phyloP scores from a whole-genome alignment of 2,888 invertebrate species.

The Leptothorax acervorum region DNA sequence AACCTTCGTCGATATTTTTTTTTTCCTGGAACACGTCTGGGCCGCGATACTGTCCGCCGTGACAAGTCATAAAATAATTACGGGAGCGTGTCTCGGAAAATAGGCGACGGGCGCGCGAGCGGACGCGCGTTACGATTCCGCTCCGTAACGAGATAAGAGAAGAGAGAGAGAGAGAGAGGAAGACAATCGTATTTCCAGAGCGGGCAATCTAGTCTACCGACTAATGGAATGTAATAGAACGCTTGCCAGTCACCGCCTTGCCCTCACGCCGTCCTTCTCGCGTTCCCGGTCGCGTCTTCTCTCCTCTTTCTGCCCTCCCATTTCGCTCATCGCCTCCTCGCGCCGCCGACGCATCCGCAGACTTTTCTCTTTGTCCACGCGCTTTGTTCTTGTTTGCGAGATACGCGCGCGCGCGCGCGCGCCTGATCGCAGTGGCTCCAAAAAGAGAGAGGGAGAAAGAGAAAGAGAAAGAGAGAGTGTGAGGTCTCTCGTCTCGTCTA shows the following conservation, averaged over 20 bases:
- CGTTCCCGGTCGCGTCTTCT: not conserved
- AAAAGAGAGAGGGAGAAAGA: not conserved
- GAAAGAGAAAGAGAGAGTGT: conserved; percentile 9
- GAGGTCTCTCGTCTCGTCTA: conserved; percentile 59
- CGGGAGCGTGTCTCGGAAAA: conserved; percentile 10
- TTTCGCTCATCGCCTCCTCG: conserved; percentile 21
- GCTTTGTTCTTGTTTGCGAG: conserved; percentile 63
- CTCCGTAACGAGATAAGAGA: not conserved
- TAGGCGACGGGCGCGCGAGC: conserved; percentile 5
- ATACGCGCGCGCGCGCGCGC: conserved; percentile 61
- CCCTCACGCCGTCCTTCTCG: not conserved
- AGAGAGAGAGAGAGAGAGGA: not conserved
- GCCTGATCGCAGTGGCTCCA: conserved; percentile 34
- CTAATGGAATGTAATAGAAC: conserved; percentile 64
- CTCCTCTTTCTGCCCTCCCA: conserved; percentile 7
- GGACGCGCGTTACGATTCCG: conserved; percentile 42
- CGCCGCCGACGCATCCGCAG: conserved; percentile 43
- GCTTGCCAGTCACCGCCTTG: conserved; percentile 47
- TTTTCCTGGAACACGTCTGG: not conserved
- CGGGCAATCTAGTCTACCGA: conserved; percentile 54
- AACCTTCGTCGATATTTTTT: conserved; percentile 16
- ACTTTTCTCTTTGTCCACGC: conserved; percentile 36
- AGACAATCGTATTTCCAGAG: conserved; percentile 42
- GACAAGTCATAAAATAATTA: conserved; percentile 48
- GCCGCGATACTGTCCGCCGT: not conserved